Evolutionary conservation across 2,113 vertebrate species (phyloP).

Genomic region (Jacana jacana): DNA sequence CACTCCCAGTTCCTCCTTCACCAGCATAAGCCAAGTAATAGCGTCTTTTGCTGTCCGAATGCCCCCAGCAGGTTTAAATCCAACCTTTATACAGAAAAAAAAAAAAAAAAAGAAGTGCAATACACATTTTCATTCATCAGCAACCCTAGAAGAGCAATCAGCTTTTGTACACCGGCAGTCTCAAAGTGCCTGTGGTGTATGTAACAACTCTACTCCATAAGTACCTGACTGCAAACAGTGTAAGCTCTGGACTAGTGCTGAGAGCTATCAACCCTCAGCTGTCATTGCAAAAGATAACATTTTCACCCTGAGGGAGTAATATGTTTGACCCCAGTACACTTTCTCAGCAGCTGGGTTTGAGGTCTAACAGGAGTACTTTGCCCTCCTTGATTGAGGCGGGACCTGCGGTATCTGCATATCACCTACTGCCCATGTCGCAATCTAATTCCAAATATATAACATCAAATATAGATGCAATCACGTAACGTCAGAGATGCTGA

Average conservation of each 20-base stretch:
- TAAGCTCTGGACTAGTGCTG: background rate
- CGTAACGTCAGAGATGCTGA: background rate
- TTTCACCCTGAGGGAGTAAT: background rate
- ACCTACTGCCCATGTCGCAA: background rate
- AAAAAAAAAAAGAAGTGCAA: background rate
- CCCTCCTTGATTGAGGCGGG: background rate
- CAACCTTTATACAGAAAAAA: slow-evolving; percentile 68
- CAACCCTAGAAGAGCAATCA: background rate
- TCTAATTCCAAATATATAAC: background rate
- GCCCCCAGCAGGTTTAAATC: slow-evolving; percentile 95
- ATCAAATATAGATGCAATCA: background rate
- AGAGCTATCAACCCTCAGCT: background rate
- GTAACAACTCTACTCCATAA: background rate
- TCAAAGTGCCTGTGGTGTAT: background rate
- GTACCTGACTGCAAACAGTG: background rate
- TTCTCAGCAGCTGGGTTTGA: background rate
- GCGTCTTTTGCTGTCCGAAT: slow-evolving; percentile 90
- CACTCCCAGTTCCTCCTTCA: slow-evolving; percentile 90
- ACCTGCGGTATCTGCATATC: background rate
- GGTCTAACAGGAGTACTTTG: background rate
- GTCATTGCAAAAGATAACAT: background rate
- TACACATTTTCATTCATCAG: background rate
- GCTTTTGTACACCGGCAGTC: background rate
- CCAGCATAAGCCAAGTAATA: slow-evolving; percentile 87
- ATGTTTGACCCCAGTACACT: background rate